Conservation (phyloP, 2,888 invertebrate species). For the Caenorhabditis sp. region DNA sequence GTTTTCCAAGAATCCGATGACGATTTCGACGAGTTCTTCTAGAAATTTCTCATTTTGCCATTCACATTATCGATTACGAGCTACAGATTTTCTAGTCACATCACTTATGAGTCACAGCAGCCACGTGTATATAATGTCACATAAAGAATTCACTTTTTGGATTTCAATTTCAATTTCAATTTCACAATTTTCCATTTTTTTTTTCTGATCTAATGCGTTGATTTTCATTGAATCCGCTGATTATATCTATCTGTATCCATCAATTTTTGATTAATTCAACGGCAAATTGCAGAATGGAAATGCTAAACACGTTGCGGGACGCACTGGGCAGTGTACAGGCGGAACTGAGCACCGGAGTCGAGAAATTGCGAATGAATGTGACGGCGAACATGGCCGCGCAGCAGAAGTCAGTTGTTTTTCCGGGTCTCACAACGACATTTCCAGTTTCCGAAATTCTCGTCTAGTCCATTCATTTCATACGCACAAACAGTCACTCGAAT, state of each 20-base stretch:
- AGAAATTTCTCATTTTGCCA: not conserved
- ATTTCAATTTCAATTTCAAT: constrained; percentile 2
- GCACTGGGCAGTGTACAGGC: constrained; percentile 68
- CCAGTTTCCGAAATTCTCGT: no score
- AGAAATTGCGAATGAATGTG: constrained; percentile 68
- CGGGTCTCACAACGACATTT: no score
- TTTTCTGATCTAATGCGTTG: constrained; percentile 6
- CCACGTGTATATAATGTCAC: constrained; percentile 40
- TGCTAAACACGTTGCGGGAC: constrained; percentile 70
- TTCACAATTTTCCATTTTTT: not conserved
- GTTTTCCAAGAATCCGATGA: constrained; percentile 32
- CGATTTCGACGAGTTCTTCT: constrained; percentile 44
- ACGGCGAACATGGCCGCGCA: constrained; percentile 57
- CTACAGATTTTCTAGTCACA: constrained; percentile 8
- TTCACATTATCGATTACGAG: constrained; percentile 6
- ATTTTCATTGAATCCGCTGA: no score
- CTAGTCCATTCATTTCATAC: not conserved
- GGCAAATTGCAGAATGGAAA: constrained; percentile 45
- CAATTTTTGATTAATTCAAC: no score
- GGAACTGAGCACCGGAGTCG: constrained; percentile 67
- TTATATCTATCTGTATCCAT: no score
- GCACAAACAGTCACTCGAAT: constrained; percentile 37
- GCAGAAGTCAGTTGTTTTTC: constrained; percentile 58
- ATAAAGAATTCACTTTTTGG: not conserved
- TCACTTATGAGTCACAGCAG: constrained; percentile 16